Evolutionary conservation across 2,797 vertebrate genomes (phyloP), one percentile per base, ranked within the genome.

Genomic region (Xenops minutus): DNA sequence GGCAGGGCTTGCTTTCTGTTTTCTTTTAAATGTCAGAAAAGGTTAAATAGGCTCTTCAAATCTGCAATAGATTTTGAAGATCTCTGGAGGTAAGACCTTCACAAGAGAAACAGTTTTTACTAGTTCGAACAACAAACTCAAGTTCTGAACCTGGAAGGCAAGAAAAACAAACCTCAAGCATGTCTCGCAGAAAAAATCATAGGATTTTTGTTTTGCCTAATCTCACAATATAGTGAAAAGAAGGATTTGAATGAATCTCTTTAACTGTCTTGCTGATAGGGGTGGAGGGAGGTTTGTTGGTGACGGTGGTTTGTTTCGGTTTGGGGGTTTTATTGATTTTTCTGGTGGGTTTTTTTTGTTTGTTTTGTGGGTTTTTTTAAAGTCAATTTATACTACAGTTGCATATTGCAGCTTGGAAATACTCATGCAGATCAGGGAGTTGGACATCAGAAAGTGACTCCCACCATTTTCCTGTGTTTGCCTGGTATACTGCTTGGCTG

Each of bases 11-110:
- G 73, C 78, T 97, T 97, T 97, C 96, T 97, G 95, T 96, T 98
- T 98, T 96, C 95, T 97, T 97, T 97, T 97, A 98, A 98, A 98
- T 98, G 98, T 98, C 98, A 98, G 93, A 96, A 97, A 98, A 98
- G 95, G 96, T 98, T 98, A 98, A 96, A 94, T 58, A 96, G 88
- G 34, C 91, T 97, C n/a, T 93, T 97, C 94, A 97, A 97, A 97
- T 98, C 93, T 97, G 92, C 74, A 97, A 95, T 64, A 96, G 85
- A 97, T 97, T 97, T 97, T 74, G 75, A 91, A 96, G 94, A 96
- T 89, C 93, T 97, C 95, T 95, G 49, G 86, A 90, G 93, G 89
- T 92, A 92, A 94, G 96, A 95, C 72, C 92, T 94, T 95, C 90
- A 95, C 64, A 86, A 83, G 62, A 95, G 91, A 86, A 89, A 81